These are phyloP conservation scores for Mimachlamys varia DNA, from an alignment of 2,888 invertebrate species.

Conservation along the genomic window DNA sequence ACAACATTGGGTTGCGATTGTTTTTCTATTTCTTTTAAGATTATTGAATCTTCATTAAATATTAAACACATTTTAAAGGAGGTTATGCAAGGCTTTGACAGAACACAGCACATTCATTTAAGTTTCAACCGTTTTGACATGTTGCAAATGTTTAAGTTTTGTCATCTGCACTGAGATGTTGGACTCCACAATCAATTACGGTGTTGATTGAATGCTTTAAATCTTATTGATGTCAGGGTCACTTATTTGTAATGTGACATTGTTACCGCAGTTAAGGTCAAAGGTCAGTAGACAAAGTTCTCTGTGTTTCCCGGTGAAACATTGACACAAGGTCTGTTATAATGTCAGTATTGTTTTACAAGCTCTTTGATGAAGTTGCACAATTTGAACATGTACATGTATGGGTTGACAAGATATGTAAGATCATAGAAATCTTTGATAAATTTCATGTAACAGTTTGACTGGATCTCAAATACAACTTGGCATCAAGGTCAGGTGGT, in stretches of 20 bases:
- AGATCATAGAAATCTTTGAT: no score
- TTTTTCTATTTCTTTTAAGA: neutral
- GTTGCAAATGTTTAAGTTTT: neutral
- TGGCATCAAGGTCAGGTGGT: no score
- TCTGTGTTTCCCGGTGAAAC: no score
- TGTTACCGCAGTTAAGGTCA: neutral
- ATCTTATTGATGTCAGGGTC: neutral
- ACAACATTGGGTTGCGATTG: neutral
- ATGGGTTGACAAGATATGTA: no score
- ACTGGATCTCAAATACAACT: no score
- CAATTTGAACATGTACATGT: no score
- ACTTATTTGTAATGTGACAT: neutral
- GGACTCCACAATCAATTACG: neutral
- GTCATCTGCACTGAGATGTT: neutral
- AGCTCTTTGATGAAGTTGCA: no score
- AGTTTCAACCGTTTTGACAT: neutral
- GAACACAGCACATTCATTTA: neutral
- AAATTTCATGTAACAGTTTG: no score
- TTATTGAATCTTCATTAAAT: neutral
- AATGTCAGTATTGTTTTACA: no score
- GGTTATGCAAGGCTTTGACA: neutral
- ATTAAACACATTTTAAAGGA: neutral
- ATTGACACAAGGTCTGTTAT: no score
- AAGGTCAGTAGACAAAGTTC: neutral
- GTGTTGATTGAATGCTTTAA: neutral